Percentiles rank a stretch among this genome's conserved stretches.
Evolutionary conservation across 2,888 invertebrate genomes (phyloP).

Genomic region (Vannuccia rotundouncinata): DNA sequence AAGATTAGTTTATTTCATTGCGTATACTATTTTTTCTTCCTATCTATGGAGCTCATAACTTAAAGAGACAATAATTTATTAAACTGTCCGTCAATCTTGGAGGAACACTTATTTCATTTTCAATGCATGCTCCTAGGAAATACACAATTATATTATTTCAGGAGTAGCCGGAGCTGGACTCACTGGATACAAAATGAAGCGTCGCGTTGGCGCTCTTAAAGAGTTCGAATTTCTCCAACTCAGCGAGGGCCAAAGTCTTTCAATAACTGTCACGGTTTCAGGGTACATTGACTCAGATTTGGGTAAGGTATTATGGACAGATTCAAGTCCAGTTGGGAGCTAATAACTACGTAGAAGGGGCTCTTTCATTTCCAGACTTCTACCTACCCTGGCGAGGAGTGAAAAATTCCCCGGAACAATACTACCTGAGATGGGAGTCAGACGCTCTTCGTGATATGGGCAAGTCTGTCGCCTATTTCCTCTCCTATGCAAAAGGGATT

Average conservation of each 20-base stretch:
- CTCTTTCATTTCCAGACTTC: too few relatives aligned
- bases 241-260: slow-evolving; percentile 58
- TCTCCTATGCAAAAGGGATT: slow-evolving; percentile 61
- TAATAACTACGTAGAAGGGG: too few relatives aligned
- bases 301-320: too few relatives aligned
- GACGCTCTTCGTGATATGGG: slow-evolving; percentile 62
- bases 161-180: slow-evolving; percentile 65
- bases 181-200: slow-evolving; percentile 66
- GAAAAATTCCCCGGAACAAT: slow-evolving; percentile 63
- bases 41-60: too few relatives aligned
- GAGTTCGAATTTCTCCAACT: slow-evolving; percentile 64
- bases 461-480: slow-evolving; percentile 63
- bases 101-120: too few relatives aligned
- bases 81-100: too few relatives aligned
- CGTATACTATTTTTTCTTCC: too few relatives aligned
- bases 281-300: slow-evolving; percentile 59
- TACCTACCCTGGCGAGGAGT: slow-evolving; percentile 62
- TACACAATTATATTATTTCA: too few relatives aligned
- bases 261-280: slow-evolving; percentile 63
- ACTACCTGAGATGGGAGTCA: slow-evolving; percentile 64
- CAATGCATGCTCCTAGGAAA: too few relatives aligned
- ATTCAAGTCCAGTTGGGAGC: too few relatives aligned
- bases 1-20: too few relatives aligned
- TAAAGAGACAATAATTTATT: too few relatives aligned
- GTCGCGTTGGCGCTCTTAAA: slow-evolving; percentile 65